Percentiles rank a stretch among this genome's conserved stretches.
phyloP scores from a whole-genome alignment of 2,888 invertebrate species.

The Neocrepidodera transversa region DNA sequence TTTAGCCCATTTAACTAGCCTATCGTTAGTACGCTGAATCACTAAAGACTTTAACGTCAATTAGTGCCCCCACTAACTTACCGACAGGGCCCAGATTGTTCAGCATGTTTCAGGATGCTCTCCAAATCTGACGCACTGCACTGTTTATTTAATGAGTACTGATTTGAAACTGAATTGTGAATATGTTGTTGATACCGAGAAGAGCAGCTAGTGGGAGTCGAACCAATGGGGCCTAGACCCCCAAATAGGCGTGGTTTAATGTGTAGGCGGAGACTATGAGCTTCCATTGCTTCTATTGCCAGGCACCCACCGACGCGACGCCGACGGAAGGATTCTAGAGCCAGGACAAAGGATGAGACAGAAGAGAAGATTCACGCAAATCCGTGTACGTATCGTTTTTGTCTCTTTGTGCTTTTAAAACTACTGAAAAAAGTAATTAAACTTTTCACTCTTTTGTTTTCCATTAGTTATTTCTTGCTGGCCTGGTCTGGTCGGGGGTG shows the following conservation, averaged over 20 bases:
- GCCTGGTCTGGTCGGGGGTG: not conserved
- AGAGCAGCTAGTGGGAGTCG: constrained; percentile 55
- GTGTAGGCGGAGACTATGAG: constrained; percentile 41
- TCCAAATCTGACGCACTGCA: constrained; percentile 56
- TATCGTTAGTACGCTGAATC: constrained; percentile 61
- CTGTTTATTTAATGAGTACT: constrained; percentile 64
- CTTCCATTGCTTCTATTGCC: constrained; percentile 45
- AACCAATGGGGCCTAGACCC: constrained; percentile 54
- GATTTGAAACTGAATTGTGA: constrained; percentile 63
- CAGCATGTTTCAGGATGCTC: constrained; percentile 53
- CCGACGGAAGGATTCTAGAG: constrained; percentile 23
- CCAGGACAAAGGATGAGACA: constrained; percentile 34
- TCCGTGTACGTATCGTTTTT: constrained; percentile 33
- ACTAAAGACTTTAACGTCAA: constrained; percentile 62
- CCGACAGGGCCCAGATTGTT: constrained; percentile 61
- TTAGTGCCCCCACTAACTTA: constrained; percentile 61
- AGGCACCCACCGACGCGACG: constrained; percentile 33
- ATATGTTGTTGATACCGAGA: constrained; percentile 58
- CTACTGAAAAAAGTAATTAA: constrained; percentile 45
- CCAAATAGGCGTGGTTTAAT: constrained; percentile 48
- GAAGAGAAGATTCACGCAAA: constrained; percentile 34
- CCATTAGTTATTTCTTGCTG: constrained; percentile 7
- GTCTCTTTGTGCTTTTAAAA: constrained; percentile 40
- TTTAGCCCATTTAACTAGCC: constrained; percentile 62
- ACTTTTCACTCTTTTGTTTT: constrained; percentile 40